These are phyloP conservation scores for Cyclophora punctaria DNA, from an alignment of 2,888 invertebrate genomes.

Conservation along the genomic window DNA sequence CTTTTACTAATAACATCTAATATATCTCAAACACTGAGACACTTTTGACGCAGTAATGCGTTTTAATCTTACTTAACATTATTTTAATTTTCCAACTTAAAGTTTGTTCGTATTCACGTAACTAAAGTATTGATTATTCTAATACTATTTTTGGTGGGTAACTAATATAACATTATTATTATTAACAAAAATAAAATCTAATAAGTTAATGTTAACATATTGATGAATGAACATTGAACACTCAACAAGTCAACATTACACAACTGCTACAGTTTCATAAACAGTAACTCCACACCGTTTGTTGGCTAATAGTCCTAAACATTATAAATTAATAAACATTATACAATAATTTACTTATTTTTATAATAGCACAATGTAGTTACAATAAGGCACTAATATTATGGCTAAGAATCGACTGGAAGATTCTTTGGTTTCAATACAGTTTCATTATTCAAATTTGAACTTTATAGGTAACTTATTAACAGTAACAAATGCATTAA, in stretches of 20 bases:
- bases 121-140: constrained; percentile 8
- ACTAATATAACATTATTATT: constrained; percentile 29
- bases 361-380: constrained; percentile 1
- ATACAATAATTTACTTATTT: constrained; percentile 44
- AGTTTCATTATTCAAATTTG: constrained; percentile 60
- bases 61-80: no score
- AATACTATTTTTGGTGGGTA: constrained; percentile 40
- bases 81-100: no score
- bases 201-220: constrained; percentile 23
- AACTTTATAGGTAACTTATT: constrained; percentile 67
- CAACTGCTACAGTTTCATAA: constrained; percentile 21
- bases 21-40: no score
- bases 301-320: constrained; percentile 5
- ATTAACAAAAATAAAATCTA: constrained; percentile 30
- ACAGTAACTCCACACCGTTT: constrained; percentile 21
- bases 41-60: no score
- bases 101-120: no score
- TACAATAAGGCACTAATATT: constrained; percentile 48
- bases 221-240: constrained; percentile 28
- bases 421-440: constrained; percentile 60
- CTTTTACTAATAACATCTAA: no score
- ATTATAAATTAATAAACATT: constrained; percentile 26
- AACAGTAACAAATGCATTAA: constrained; percentile 59
- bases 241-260: constrained; percentile 25
- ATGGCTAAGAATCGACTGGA: constrained; percentile 62